Conservation (phyloP, 2,888 invertebrate genomes). For the Euphydryas editha region DNA sequence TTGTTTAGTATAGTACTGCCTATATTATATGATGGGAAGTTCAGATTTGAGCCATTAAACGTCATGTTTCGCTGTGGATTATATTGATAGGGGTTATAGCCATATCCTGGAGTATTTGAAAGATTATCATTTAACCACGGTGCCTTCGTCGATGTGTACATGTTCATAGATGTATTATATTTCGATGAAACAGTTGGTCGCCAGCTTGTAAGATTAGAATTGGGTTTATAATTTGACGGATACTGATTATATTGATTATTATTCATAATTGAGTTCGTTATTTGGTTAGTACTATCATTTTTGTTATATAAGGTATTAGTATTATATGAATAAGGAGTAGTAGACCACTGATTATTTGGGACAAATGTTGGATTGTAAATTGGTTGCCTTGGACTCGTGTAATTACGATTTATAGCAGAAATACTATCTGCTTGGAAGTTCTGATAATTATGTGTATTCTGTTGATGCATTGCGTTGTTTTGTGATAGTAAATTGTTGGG, state of each 20-base stretch:
- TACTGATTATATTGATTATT: conserved; percentile 10
- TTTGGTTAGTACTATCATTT: not conserved
- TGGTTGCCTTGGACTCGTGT: not conserved
- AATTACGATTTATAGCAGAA: not conserved
- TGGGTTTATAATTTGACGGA: not conserved
- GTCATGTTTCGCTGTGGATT: not conserved
- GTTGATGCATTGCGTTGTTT: not conserved
- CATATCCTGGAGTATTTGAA: not conserved
- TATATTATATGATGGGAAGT: not conserved
- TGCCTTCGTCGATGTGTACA: not conserved
- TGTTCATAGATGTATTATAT: not conserved
- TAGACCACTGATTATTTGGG: not conserved
- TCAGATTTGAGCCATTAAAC: not conserved
- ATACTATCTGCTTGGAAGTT: not conserved
- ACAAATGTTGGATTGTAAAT: not conserved
- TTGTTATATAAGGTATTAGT: not conserved
- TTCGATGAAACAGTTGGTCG: not conserved
- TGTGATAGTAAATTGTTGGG: not conserved
- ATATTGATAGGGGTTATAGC: not conserved
- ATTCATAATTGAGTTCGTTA: not conserved
- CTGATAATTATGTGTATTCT: not conserved
- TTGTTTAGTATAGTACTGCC: not conserved
- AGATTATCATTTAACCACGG: not conserved
- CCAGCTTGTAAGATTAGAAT: not conserved
- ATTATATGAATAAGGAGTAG: not conserved